A percentile compares a stretch with the other conserved stretches of the same genome.
phyloP scores from a whole-genome alignment of 1,140 invertebrate species.

The Procambarus clarkii region DNA sequence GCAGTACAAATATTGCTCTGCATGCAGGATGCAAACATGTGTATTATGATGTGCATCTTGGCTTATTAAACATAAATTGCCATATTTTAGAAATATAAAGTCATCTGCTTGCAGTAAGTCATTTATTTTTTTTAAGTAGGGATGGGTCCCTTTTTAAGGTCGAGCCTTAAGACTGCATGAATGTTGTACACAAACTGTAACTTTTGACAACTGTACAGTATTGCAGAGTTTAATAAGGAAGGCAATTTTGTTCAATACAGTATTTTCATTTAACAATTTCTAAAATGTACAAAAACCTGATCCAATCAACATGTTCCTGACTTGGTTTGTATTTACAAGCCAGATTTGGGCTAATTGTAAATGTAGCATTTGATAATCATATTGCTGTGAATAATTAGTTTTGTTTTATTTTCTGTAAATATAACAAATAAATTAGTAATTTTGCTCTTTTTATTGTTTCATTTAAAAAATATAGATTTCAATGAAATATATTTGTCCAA shows the following conservation, averaged over 20 bases:
- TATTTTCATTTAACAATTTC: neutral
- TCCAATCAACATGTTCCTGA: neutral
- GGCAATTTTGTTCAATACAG: neutral
- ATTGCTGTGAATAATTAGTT: neutral
- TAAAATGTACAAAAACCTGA: neutral
- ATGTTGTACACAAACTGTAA: neutral
- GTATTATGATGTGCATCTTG: no score
- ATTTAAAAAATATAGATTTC: no score
- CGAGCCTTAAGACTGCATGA: neutral
- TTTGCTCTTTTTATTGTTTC: neutral
- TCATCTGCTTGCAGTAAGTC: neutral
- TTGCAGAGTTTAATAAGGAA: neutral
- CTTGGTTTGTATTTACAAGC: neutral
- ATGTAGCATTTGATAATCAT: neutral
- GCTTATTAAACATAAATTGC: no score
- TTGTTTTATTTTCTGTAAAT: neutral
- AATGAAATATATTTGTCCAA: no score
- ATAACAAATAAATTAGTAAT: constrained; percentile 2
- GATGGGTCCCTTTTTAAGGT: neutral
- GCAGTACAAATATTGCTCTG: no score
- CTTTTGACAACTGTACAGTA: neutral
- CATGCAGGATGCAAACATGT: no score
- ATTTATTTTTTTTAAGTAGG: neutral
- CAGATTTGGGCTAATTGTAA: neutral
- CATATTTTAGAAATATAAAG: neutral